Conservation (phyloP, 2,797 vertebrate genomes). For the Acomys russatus region DNA sequence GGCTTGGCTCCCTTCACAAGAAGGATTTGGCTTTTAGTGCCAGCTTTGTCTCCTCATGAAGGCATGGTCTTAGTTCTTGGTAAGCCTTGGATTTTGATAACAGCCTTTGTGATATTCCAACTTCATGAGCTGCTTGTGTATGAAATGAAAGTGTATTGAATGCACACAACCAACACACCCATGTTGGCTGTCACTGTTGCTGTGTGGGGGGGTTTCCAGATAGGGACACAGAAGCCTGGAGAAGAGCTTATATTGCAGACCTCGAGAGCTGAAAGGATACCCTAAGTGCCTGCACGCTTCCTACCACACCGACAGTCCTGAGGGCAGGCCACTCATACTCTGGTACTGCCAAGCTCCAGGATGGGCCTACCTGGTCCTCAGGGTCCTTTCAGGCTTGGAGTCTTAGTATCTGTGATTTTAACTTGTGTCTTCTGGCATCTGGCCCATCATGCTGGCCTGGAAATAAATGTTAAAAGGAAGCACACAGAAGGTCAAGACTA, state of each 20-base stretch:
- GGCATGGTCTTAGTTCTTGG: background rate
- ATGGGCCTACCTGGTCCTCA: background rate
- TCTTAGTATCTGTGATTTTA: background rate
- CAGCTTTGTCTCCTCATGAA: background rate
- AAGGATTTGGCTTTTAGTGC: background rate
- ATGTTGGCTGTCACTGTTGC: background rate
- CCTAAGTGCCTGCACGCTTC: background rate
- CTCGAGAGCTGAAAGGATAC: background rate
- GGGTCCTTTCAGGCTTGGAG: background rate
- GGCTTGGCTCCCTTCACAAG: background rate
- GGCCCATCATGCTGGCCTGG: background rate
- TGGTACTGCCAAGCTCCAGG: background rate
- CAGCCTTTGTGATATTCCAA: background rate
- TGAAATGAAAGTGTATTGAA: constrained; percentile 28
- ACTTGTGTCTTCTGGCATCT: background rate
- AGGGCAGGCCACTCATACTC: background rate
- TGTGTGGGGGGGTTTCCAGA: constrained; percentile 9
- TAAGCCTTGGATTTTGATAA: constrained; percentile 28
- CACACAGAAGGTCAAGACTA: background rate
- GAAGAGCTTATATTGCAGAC: constrained; percentile 21
- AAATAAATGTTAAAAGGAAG: constrained; percentile 46
- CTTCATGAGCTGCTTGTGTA: constrained; percentile 13
- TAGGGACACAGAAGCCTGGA: constrained; percentile 16
- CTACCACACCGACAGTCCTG: background rate
- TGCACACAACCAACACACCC: constrained; percentile 1